Evolutionary conservation across 2,888 invertebrate species (phyloP), one percentile per base, ranked within the genome.

Genomic region (Spilarctia lutea): DNA sequence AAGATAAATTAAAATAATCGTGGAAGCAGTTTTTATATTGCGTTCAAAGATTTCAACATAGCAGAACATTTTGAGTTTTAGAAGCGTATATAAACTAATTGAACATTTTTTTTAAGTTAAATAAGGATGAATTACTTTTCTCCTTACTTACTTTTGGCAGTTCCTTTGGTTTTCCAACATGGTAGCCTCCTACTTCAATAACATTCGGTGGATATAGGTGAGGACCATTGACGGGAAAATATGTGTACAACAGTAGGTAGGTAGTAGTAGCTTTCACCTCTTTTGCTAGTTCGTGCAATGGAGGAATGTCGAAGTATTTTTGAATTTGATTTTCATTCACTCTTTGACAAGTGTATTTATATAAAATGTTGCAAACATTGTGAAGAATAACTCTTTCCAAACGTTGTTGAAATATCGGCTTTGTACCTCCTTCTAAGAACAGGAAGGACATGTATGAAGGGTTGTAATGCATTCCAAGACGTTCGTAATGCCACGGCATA

Each of bases 111-210:
- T n/a, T n/a, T n/a, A n/a, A n/a, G n/a, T n/a, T n/a, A n/a, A n/a
- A n/a, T n/a, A n/a, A n/a, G n/a, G n/a, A n/a, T n/a, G n/a, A n/a
- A n/a, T n/a, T n/a, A n/a, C n/a, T n/a, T n/a, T n/a, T n/a, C n/a
- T n/a, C n/a, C n/a, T 75, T 68, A 89, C 90, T 88, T 86, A 94
- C 94, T 72, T 85, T 68, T 0, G 96, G 93, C 45, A 97, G 77
- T 35, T 93, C 86, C 71, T 94, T 92, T 1, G 91, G 81, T 72
- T 91, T 82, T 18, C 87, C 88, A 1, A 97, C 93, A 78, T 97
- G 96, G 75, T 96, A 93, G 4, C 97, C 97, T 42, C 96, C 96
- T 2, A 97, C 95, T 91, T 97, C 97, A 33, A 97, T 93, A 0
- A 97, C 91, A 80, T 96, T 96, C 0, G 96, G 93, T 0, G 96